phyloP scores from a whole-genome alignment of 64 coral and sea anemone species.

The Montipora capricornis region DNA sequence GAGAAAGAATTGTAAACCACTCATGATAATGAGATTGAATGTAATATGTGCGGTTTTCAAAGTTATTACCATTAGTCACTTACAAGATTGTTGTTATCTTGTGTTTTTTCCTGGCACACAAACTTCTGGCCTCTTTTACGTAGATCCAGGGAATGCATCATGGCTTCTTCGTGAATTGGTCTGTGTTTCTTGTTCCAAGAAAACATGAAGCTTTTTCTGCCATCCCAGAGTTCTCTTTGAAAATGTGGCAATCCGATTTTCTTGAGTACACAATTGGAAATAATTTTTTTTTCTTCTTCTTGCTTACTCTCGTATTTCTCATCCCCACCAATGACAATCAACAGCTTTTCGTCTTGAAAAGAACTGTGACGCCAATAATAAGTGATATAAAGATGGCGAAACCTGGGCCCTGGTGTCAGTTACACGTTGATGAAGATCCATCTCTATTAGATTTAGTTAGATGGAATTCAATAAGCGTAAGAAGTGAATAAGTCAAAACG shows the following conservation, averaged over 20 bases:
- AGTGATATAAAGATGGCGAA: no score
- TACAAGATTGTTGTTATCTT: no score
- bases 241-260: neutral
- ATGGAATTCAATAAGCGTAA: no score
- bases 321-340: conserved; percentile 84
- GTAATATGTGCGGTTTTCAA: no score
- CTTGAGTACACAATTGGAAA: conserved; percentile 18
- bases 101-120: neutral
- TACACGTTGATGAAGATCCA: no score
- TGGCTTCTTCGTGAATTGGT: conserved; percentile 73
- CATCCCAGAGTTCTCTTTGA: conserved; percentile 46
- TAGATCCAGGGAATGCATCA: neutral
- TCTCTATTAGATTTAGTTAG: no score
- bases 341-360: conserved; percentile 50
- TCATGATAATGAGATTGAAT: no score
- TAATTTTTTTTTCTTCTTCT: conserved; percentile 50
- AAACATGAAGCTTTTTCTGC: conserved; percentile 68
- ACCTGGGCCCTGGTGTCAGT: no score
- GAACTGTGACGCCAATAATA: no score
- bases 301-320: conserved; percentile 53
- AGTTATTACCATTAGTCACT: no score
- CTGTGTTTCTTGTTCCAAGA: conserved; percentile 78
- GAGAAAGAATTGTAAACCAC: no score
- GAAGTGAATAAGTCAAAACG: no score
- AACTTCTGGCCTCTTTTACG: neutral